These are phyloP conservation scores for Mormoops blainvillei DNA, from an alignment of 2,113 vertebrate species.

Conservation along the genomic window DNA sequence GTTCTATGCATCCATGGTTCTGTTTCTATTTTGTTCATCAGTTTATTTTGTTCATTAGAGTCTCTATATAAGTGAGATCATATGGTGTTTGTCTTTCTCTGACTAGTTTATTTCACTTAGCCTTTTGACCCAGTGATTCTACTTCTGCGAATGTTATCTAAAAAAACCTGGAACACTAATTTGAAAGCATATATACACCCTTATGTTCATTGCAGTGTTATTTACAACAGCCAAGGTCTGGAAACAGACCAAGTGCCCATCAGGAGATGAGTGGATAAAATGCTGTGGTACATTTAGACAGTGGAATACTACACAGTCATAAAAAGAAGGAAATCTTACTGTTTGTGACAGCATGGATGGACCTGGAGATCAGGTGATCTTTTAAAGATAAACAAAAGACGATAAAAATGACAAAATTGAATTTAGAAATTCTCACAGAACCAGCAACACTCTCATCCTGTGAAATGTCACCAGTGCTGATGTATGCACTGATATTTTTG, in stretches of 20 bases:
- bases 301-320: background rate
- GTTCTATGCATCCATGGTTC: background rate
- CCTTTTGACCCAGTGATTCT: background rate
- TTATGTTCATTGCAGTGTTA: background rate
- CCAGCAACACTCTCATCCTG: background rate
- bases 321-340: background rate
- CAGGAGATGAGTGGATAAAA: background rate
- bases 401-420: background rate
- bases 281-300: background rate
- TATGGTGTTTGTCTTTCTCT: background rate
- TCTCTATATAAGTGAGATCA: background rate
- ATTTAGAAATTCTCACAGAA: conserved; percentile 31
- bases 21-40: background rate
- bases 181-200: background rate
- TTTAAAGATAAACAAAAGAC: conserved; percentile 6
- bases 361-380: background rate
- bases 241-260: background rate
- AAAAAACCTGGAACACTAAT: background rate
- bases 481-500: background rate
- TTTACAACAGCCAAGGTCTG: background rate
- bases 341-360: background rate
- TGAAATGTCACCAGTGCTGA: background rate
- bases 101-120: background rate
- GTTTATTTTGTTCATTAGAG: background rate
- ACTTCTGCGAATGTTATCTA: background rate